phyloP scores from a whole-genome alignment of 2,797 vertebrate genomes.

The Pseudochaenichthys georgianus region DNA sequence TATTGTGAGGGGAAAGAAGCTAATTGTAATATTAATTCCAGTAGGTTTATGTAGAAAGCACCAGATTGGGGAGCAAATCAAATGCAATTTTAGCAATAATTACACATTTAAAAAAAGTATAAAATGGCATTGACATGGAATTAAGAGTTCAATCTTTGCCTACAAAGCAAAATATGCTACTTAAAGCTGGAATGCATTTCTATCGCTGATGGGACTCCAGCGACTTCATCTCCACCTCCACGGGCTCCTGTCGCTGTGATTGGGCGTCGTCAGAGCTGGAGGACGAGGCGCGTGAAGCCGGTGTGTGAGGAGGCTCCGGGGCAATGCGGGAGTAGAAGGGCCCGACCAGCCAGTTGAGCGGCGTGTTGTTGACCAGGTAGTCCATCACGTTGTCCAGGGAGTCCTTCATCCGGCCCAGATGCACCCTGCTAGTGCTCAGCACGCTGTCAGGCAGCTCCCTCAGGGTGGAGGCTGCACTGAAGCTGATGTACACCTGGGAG shows the following conservation, averaged over 20 bases:
- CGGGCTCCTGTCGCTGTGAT: conserved; percentile 17
- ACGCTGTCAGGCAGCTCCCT: conserved; percentile 87
- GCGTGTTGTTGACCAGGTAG: conserved; percentile 97
- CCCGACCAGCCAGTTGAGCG: conserved; percentile 98
- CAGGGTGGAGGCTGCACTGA: conserved; percentile 82
- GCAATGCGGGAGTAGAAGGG: conserved; percentile 91
- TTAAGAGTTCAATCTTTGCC: neutral
- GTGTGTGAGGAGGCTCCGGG: neutral
- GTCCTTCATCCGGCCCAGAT: conserved; percentile 89
- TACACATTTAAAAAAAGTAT: neutral
- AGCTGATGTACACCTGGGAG: conserved; percentile 85
- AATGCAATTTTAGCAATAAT: neutral
- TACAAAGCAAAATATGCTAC: neutral
- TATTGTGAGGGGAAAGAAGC: neutral
- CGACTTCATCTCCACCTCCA: conserved; percentile 64
- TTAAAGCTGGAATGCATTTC: conserved; percentile 1
- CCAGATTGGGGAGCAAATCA: neutral
- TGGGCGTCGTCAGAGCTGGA: neutral
- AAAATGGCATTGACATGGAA: neutral
- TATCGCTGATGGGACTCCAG: conserved; percentile 22
- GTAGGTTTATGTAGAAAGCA: conserved; percentile 14
- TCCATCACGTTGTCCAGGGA: conserved; percentile 94
- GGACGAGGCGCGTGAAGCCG: neutral
- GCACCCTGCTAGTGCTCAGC: conserved; percentile 85
- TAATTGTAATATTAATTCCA: neutral